Evolutionary conservation across 1,140 invertebrate genomes (phyloP), one percentile per base, ranked within the genome.

Genomic region (Plodia interpunctella): DNA sequence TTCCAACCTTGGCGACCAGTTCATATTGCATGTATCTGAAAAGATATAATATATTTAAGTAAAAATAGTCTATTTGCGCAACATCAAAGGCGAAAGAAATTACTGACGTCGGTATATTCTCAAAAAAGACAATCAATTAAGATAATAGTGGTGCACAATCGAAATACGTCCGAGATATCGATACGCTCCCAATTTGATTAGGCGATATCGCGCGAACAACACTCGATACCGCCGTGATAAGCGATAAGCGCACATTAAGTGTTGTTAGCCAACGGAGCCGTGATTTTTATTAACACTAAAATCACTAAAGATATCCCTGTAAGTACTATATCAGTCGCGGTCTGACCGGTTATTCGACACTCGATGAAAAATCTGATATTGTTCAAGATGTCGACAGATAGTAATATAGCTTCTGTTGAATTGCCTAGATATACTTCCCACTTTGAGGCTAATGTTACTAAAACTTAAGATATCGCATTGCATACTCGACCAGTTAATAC

Each of bases 101-200:
- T 68, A 74, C 71, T 52, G 62, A 70, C 67, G 72, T 67, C 73
- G 76, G 70, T 81, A 59, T 76, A 72, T 81, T 79, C 76, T 79
- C 68, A 80, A 81, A 86, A 85, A 82, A 66, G 76, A 70, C 84
- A 86, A 88, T 87, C 84, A 86, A 86, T 85, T 86, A 86, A 88
- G 83, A 87, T 87, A 82, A 83, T 80, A 76, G 72, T 75, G 76
- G 74, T 74, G 74, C 68, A 75, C 55, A 83, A 85, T 86, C 80
- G 66, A 64, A 72, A 81, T 63, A 79, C 79, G 82, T 78, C 72
- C 56, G 65, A 66, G 80, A 84, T 84, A 87, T 75, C 83, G 79
- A 81, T 78, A 78, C 83, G 83, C 77, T 86, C 78, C 80, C 82
- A 87, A 83, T 87, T 88, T 85, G 84, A 87, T 87, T 84, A 86